Percentiles rank a stretch among this genome's conserved stretches.
Conservation (phyloP, 2,888 invertebrate species). For the Autographa gamma region DNA sequence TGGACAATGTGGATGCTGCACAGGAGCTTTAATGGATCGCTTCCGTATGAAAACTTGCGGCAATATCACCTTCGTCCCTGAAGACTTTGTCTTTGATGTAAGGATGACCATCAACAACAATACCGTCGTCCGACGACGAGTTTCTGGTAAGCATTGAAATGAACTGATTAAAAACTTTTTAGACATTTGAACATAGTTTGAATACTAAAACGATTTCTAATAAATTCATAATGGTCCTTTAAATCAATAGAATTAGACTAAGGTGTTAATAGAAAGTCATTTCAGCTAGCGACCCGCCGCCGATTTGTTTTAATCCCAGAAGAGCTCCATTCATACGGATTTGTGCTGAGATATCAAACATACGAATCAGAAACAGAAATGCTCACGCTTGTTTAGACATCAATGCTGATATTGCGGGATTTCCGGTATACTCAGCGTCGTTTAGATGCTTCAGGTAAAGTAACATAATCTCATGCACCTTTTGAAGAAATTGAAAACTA, state of each 20-base stretch:
- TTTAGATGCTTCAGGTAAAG: slow-evolving; percentile 86
- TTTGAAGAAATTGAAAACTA: too few relatives aligned
- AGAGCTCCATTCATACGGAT: slow-evolving; percentile 91
- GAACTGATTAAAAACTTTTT: slow-evolving; percentile 29
- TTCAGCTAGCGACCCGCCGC: slow-evolving; percentile 93
- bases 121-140: slow-evolving; percentile 91
- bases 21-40: slow-evolving; percentile 90
- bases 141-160: slow-evolving; percentile 90
- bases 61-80: slow-evolving; percentile 93
- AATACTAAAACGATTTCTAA: slow-evolving; percentile 47
- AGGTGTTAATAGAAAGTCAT: slow-evolving; percentile 54
- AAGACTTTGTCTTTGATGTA: slow-evolving; percentile 94
- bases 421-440: slow-evolving; percentile 88
- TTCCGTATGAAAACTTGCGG: slow-evolving; percentile 93
- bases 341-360: slow-evolving; percentile 93
- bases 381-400: slow-evolving; percentile 94
- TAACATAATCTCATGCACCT: neutral
- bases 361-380: slow-evolving; percentile 93
- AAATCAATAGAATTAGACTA: slow-evolving; percentile 35
- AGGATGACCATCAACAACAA: slow-evolving; percentile 92
- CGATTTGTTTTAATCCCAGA: slow-evolving; percentile 92
- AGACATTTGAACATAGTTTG: slow-evolving; percentile 33
- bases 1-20: slow-evolving; percentile 92
- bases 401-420: slow-evolving; percentile 90
- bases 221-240: slow-evolving; percentile 28